Evolutionary conservation across 1,140 invertebrate genomes (phyloP).

Genomic region (Rhopalosiphum maidis): DNA sequence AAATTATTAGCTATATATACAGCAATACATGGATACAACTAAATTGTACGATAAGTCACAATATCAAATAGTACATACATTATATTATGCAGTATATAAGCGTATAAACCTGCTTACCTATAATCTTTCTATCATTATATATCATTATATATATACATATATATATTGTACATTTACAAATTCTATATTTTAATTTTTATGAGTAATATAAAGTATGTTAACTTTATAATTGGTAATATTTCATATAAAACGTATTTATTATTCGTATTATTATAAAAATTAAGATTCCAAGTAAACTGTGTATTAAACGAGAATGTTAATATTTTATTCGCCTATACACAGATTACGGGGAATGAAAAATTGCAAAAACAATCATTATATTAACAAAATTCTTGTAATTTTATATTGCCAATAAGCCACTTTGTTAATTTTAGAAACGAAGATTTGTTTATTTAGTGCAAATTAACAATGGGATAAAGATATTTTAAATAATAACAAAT

Average conservation of each 20-base stretch:
- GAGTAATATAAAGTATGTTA: not conserved
- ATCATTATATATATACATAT: too few relatives aligned
- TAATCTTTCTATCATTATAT: too few relatives aligned
- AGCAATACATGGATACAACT: too few relatives aligned
- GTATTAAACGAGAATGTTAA: not conserved
- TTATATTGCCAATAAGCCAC: too few relatives aligned
- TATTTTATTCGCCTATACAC: not conserved
- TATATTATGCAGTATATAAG: too few relatives aligned
- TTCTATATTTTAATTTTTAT: not conserved
- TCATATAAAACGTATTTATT: not conserved
- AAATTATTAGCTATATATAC: too few relatives aligned
- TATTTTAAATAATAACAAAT: not conserved
- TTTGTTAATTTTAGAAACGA: not conserved
- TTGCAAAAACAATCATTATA: not conserved
- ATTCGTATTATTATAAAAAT: not conserved
- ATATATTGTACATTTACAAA: not conserved
- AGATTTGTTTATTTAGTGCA: not conserved
- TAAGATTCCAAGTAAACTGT: not conserved
- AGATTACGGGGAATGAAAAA: not conserved
- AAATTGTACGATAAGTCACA: too few relatives aligned
- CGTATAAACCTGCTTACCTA: too few relatives aligned
- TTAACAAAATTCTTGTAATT: not conserved
- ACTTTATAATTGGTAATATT: not conserved
- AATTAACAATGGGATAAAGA: not conserved
- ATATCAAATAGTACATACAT: too few relatives aligned